These are phyloP conservation scores for Laupala kohalensis DNA, from an alignment of 1,140 invertebrate species.

Conservation along the genomic window DNA sequence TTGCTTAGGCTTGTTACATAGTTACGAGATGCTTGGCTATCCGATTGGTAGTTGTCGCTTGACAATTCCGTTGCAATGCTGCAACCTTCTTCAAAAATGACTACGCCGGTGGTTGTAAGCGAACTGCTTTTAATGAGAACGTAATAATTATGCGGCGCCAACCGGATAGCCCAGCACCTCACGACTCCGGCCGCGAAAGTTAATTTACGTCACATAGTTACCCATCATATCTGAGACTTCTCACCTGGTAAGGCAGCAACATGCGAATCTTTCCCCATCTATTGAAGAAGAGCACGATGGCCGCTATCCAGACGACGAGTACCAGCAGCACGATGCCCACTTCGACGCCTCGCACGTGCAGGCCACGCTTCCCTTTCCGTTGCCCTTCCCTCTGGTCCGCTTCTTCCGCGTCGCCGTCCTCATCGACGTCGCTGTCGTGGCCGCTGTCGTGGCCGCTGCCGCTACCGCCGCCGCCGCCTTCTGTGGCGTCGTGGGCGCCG, in stretches of 20 bases:
- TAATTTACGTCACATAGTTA: too few species aligned
- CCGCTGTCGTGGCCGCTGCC: conserved; percentile 25
- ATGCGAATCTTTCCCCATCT: conserved; percentile 78
- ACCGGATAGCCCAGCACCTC: too few species aligned
- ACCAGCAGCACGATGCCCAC: conserved; percentile 76
- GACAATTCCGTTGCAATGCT: too few species aligned
- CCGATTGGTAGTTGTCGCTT: too few species aligned
- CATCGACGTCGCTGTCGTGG: conserved; percentile 19
- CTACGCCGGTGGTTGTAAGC: too few species aligned
- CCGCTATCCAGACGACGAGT: conserved; percentile 72
- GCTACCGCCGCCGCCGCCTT: conserved; percentile 28
- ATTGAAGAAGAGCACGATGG: conserved; percentile 80
- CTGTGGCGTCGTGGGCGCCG: conserved; percentile 55
- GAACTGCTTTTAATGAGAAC: too few species aligned
- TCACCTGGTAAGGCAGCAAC: conserved; percentile 7
- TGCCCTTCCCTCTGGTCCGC: not conserved
- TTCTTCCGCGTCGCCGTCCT: not conserved
- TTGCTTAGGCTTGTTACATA: too few species aligned
- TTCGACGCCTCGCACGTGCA: conserved; percentile 69
- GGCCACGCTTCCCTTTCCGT: not conserved
- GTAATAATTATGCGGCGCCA: too few species aligned
- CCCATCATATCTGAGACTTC: too few species aligned
- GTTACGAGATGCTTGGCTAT: too few species aligned
- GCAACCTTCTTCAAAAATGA: too few species aligned
- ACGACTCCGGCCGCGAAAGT: too few species aligned